Evolutionary conservation across 2,888 invertebrate genomes (phyloP).

Genomic region (Phanerotoma sp.): DNA sequence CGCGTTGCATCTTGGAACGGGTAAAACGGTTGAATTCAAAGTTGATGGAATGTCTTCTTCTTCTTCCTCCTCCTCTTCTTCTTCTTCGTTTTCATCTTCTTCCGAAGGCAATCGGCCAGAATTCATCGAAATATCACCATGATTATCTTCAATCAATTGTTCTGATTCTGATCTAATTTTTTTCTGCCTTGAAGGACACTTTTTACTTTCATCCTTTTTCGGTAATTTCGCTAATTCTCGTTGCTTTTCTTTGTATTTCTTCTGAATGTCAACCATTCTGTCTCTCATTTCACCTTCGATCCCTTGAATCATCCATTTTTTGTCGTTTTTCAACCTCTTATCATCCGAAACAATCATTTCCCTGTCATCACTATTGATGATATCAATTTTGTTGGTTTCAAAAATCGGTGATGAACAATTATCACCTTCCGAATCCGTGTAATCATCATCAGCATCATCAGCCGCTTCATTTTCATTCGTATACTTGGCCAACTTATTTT

Average conservation of each 20-base stretch:
- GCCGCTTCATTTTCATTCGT: slow-evolving; percentile 5
- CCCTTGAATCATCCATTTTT: slow-evolving; percentile 64
- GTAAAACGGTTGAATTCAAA: slow-evolving; percentile 37
- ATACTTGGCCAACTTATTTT: slow-evolving; percentile 1
- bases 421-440: slow-evolving; percentile 38
- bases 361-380: slow-evolving; percentile 2
- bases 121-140: too few relatives aligned
- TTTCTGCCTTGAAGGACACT: slow-evolving; percentile 56
- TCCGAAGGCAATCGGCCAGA: too few relatives aligned
- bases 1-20: slow-evolving; percentile 49
- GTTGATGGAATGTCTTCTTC: slow-evolving; percentile 29
- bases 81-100: too few relatives aligned
- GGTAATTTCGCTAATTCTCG: slow-evolving; percentile 75
- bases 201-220: slow-evolving; percentile 61
- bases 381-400: background rate
- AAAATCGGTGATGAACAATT: background rate
- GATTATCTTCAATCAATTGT: slow-evolving; percentile 30
- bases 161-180: slow-evolving; percentile 53
- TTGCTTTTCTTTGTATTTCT: slow-evolving; percentile 81
- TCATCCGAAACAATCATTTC: background rate
- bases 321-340: slow-evolving; percentile 30
- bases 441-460: slow-evolving; percentile 27
- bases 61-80: slow-evolving; percentile 3
- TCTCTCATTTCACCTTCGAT: slow-evolving; percentile 82
- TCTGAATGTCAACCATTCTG: slow-evolving; percentile 77